Percentiles rank a stretch among this genome's conserved stretches.
phyloP scores from a whole-genome alignment of 1,140 invertebrate genomes.

The Apis laboriosa region DNA sequence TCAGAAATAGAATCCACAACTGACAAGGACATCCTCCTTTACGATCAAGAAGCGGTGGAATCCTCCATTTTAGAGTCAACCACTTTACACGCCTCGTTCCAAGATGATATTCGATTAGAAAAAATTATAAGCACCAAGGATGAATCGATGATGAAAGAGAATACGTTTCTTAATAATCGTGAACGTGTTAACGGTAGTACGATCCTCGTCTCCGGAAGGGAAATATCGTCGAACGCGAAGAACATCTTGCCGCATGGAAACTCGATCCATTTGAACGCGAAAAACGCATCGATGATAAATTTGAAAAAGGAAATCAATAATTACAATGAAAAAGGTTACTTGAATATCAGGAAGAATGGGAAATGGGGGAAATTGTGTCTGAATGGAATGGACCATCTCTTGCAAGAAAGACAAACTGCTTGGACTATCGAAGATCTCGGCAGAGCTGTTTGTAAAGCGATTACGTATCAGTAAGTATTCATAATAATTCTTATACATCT shows the following conservation, averaged over 20 bases:
- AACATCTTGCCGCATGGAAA: constrained; percentile 45
- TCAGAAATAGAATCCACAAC: constrained; percentile 46
- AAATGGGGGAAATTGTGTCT: constrained; percentile 89
- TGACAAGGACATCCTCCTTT: constrained; percentile 22
- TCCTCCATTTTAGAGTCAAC: constrained; percentile 68
- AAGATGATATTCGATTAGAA: constrained; percentile 28
- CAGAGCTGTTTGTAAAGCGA: constrained; percentile 87
- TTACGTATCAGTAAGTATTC: constrained; percentile 87
- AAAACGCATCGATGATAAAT: constrained; percentile 41
- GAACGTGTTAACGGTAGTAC: constrained; percentile 21
- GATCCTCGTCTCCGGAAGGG: constrained; percentile 69
- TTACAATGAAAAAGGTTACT: constrained; percentile 83
- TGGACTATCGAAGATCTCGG: constrained; percentile 88
- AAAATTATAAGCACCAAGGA: constrained; percentile 35
- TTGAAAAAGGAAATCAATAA: constrained; percentile 68
- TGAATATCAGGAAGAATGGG: constrained; percentile 88
- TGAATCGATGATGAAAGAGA: background rate
- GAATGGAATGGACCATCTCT: constrained; percentile 59
- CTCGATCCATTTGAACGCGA: constrained; percentile 52
- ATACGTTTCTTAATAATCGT: background rate
- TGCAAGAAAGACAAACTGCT: constrained; percentile 64
- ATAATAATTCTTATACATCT: background rate
- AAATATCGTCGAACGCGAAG: constrained; percentile 70
- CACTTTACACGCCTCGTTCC: constrained; percentile 50
- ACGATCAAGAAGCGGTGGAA: constrained; percentile 67